Evolutionary conservation across 1,140 invertebrate genomes (phyloP).

Genomic region (Gonioctena quinquepunctata): DNA sequence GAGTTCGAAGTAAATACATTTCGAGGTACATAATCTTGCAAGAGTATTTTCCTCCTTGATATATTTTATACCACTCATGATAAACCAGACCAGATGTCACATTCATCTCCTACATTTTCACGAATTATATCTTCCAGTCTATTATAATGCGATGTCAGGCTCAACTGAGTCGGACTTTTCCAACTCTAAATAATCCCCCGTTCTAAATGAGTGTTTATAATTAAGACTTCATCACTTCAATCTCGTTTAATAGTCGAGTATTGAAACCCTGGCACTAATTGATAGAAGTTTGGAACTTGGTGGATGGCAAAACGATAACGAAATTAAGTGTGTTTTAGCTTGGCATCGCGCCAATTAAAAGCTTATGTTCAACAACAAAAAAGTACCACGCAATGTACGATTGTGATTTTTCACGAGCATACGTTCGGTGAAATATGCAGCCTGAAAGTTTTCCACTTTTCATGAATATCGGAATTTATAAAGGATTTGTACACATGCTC

Average conservation of each 20-base stretch:
- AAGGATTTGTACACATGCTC: too few species aligned
- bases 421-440: too few species aligned
- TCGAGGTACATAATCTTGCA: background rate
- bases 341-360: slow-evolving; percentile 15
- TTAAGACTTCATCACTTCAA: slow-evolving; percentile 11
- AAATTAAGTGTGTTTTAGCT: slow-evolving; percentile 19
- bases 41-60: background rate
- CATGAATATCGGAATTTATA: too few species aligned
- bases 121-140: background rate
- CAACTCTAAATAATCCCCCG: background rate
- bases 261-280: slow-evolving; percentile 8
- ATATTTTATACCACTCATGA: background rate
- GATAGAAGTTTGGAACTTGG: slow-evolving; percentile 15
- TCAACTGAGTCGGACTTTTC: slow-evolving; percentile 1
- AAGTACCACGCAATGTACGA: background rate
- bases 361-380: background rate
- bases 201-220: slow-evolving; percentile 16
- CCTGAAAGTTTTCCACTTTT: too few species aligned
- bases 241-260: background rate
- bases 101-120: background rate
- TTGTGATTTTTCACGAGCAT: too few species aligned
- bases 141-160: background rate
- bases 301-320: slow-evolving; percentile 7
- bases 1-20: background rate
- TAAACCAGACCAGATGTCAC: background rate